Evolutionary conservation across 2,797 vertebrate species (phyloP).

Genomic region (Artibeus lituratus): DNA sequence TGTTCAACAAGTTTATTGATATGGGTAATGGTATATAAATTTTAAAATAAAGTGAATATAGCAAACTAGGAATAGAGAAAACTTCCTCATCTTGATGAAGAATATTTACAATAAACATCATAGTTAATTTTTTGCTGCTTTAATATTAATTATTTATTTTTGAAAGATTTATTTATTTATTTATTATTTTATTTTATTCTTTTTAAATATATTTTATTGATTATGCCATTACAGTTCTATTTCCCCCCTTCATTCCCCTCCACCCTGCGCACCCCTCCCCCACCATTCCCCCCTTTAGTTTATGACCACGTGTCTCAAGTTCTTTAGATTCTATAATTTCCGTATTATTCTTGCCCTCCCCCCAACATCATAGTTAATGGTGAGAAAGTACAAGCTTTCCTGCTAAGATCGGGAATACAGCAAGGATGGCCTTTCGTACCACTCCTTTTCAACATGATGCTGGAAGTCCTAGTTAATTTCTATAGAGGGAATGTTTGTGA

Average conservation of each 20-base stretch:
- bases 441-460: not conserved
- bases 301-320: too few species aligned
- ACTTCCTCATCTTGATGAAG: not conserved
- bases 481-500: not conserved
- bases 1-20: not conserved
- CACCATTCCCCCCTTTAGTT: too few species aligned
- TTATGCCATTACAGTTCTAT: too few species aligned
- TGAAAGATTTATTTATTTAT: too few species aligned
- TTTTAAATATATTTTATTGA: too few species aligned
- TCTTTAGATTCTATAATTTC: too few species aligned
- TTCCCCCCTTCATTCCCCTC: too few species aligned
- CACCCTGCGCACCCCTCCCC: too few species aligned
- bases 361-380: not conserved
- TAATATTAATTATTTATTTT: too few species aligned
- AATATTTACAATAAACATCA: not conserved
- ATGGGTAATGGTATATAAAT: not conserved
- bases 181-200: too few species aligned
- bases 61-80: not conserved
- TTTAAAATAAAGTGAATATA: not conserved
- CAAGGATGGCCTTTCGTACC: not conserved
- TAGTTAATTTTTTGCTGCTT: too few species aligned
- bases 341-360: too few species aligned
- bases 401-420: not conserved
- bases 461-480: not conserved
- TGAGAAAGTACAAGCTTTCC: not conserved